phyloP scores from a whole-genome alignment of 1,140 invertebrate species.

The Bombus polaris region DNA sequence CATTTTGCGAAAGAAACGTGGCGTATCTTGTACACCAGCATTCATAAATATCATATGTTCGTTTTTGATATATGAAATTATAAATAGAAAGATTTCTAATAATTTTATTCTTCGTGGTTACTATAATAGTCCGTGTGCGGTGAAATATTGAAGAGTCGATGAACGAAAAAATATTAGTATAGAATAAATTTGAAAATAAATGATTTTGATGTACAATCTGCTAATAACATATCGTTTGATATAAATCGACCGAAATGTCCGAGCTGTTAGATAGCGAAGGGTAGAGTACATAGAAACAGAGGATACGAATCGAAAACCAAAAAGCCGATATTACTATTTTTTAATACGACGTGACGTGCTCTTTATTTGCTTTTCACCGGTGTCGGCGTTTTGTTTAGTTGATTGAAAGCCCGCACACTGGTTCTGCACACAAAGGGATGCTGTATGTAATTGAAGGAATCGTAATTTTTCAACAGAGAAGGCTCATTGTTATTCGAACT shows the following conservation, averaged over 20 bases:
- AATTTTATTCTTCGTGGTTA: too few species aligned
- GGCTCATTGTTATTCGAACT: conserved; percentile 14
- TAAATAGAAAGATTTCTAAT: too few species aligned
- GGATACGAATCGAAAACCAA: not conserved
- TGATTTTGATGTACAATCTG: not conserved
- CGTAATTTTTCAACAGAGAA: conserved; percentile 7
- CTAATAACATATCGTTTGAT: not conserved
- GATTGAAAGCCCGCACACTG: not conserved
- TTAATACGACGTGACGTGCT: not conserved
- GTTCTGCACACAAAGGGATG: not conserved
- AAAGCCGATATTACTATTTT: not conserved
- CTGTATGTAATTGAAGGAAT: conserved; percentile 5
- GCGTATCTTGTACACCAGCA: too few species aligned
- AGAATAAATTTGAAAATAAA: not conserved
- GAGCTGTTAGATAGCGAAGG: not conserved
- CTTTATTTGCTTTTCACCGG: conserved; percentile 1
- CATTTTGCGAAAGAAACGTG: too few species aligned
- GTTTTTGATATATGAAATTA: too few species aligned
- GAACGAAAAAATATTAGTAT: too few species aligned
- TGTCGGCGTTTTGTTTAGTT: not conserved
- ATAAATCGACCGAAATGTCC: not conserved
- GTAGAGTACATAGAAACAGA: not conserved
- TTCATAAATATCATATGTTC: too few species aligned
- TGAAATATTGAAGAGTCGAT: too few species aligned
- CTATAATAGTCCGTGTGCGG: accelerated